A percentile compares a stretch with the other conserved stretches of the same genome.
phyloP scores from a whole-genome alignment of 2,888 invertebrate genomes.

The Lochmaea crataegi region DNA sequence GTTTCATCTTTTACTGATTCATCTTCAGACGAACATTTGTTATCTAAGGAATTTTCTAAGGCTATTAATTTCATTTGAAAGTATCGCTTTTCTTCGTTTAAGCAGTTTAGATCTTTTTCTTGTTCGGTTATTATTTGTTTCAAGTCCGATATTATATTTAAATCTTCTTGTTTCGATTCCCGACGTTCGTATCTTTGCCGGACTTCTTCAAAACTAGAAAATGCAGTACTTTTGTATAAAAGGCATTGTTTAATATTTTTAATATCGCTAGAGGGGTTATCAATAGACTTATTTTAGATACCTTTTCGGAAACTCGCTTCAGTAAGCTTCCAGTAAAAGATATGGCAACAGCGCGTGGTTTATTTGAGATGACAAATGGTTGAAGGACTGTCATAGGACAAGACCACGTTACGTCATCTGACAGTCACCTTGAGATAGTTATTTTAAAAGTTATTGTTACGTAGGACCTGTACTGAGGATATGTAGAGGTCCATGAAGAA shows the following conservation, averaged over 20 bases:
- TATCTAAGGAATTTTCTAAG: conserved; percentile 56
- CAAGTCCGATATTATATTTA: conserved; percentile 69
- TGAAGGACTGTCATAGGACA: too few relatives aligned
- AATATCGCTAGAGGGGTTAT: not conserved
- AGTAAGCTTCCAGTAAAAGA: too few relatives aligned
- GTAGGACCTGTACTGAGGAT: too few relatives aligned
- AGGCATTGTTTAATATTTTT: too few relatives aligned
- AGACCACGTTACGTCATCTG: too few relatives aligned
- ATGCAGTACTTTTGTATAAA: not conserved
- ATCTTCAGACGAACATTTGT: conserved; percentile 52
- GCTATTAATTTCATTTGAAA: conserved; percentile 68
- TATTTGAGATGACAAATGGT: too few relatives aligned
- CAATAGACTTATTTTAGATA: too few relatives aligned
- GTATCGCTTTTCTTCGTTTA: conserved; percentile 70
- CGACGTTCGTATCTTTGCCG: conserved; percentile 69
- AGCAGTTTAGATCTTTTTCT: conserved; percentile 69
- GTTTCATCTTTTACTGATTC: conserved; percentile 57
- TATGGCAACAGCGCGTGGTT: too few relatives aligned
- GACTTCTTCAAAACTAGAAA: conserved; percentile 69
- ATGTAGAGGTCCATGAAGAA: too few relatives aligned
- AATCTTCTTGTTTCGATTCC: conserved; percentile 69
- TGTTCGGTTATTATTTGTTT: conserved; percentile 70
- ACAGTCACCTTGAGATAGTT: too few relatives aligned
- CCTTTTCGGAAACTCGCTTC: too few relatives aligned
- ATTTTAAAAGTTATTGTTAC: too few relatives aligned